Base-by-base conservation (phyloP, 2,113 vertebrate genomes). In the Lampris megalopsis region DNA sequence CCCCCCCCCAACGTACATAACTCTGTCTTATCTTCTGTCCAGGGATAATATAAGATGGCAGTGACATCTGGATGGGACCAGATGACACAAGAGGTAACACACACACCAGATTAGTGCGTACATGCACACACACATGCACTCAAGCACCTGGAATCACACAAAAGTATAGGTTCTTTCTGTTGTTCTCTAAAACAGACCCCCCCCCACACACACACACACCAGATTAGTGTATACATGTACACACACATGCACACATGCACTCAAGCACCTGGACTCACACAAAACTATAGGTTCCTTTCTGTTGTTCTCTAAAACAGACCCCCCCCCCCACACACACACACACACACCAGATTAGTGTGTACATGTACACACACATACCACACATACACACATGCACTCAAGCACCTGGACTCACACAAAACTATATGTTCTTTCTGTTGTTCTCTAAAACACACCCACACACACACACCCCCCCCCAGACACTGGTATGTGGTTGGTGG, bases 21-120 rank as follows among this genome's bases (percentile, higher is more conserved):
- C 3, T 38, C 9, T 10, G 8, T 59, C 37, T 9, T 2, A 35
- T 57, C 36, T 59, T 35, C 24, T 4, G 1, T 11, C n/a, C 36
- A 35, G 6, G 48, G 38, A 24, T 10, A 36, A 63, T 61, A 42
- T 56, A 13, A 36, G 1, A n/a, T 4, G 37, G 9, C 4, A 35
- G n/a, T 59, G 9, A 36, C 58, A 37, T 72, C 57, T 76, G 47
- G 40, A 71, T 63, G 45, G 50, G 56, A 80, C 66, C 43, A n/a
- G 43, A 45, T 45, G 50, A n/a, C 50, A 53, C 13, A 13, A 63
- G 4, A 62, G 52, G 42, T 73, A 24, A 58, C 24, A 37, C 24
- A 36, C 36, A 57, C 9, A 57, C 5, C 2, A 6, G n/a, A 35
- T 8, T 35, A 7, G 40, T 38, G 9, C 36, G 9, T 5, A 38